These are phyloP conservation scores for Ovis canadensis DNA, from an alignment of 2,113 vertebrate genomes.

Conservation along the genomic window DNA sequence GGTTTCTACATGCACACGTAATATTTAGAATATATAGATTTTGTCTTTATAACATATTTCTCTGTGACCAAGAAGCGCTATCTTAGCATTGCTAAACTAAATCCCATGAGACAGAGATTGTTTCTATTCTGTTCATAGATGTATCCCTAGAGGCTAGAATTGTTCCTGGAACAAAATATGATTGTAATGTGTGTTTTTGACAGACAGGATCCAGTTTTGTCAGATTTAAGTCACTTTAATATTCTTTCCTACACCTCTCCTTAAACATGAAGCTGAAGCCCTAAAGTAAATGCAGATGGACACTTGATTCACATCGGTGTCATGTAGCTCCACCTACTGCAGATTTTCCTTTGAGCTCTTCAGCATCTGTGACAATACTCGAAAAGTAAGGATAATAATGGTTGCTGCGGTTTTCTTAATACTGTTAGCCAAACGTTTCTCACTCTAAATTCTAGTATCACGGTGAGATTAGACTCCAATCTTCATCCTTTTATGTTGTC, in stretches of 20 bases:
- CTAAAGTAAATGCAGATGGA: not conserved
- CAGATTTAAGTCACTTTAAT: not conserved
- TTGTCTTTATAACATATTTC: not conserved
- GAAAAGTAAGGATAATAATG: not conserved
- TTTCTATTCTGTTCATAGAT: not conserved
- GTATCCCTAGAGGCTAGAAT: not conserved
- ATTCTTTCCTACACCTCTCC: not conserved
- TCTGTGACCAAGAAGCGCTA: not conserved
- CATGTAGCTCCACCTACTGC: fast-evolving
- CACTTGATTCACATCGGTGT: not conserved
- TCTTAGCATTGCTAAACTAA: not conserved
- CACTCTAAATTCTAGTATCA: not conserved
- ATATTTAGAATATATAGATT: not conserved
- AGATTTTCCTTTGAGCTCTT: not conserved
- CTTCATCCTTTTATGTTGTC: not conserved
- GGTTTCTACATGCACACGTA: not conserved
- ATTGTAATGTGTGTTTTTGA: not conserved
- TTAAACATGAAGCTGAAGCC: not conserved
- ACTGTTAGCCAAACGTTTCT: not conserved
- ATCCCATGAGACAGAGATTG: not conserved
- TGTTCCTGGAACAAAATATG: not conserved
- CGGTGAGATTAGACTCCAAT: not conserved
- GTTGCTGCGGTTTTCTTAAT: not conserved
- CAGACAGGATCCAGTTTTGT: not conserved
- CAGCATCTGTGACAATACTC: not conserved